Conservation (phyloP, 2,797 vertebrate species). For the Oophaga sylvatica region DNA sequence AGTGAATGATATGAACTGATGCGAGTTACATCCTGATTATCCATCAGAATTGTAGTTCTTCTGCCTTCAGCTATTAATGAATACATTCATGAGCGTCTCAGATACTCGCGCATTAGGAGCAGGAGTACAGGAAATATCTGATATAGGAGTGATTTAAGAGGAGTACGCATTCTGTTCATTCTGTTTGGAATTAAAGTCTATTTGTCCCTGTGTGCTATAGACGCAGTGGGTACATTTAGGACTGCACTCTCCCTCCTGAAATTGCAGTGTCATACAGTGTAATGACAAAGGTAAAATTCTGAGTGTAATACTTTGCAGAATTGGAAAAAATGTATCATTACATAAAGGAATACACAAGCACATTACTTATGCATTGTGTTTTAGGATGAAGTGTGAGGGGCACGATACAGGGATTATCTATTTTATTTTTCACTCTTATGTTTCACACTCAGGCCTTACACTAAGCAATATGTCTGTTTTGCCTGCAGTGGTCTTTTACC, state of each 20-base stretch:
- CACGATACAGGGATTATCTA: background rate
- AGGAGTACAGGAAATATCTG: constrained; percentile 6
- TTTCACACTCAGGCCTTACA: background rate
- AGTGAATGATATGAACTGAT: background rate
- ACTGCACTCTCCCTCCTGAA: background rate
- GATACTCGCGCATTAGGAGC: background rate
- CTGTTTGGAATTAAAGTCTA: background rate
- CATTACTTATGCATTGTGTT: background rate
- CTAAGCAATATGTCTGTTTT: background rate
- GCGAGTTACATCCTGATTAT: background rate
- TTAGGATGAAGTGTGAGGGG: background rate
- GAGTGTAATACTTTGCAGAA: background rate
- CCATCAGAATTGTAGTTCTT: background rate
- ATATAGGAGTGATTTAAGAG: background rate
- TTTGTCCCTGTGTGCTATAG: background rate
- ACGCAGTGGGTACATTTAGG: background rate
- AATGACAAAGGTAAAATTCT: background rate
- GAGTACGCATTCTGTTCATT: background rate
- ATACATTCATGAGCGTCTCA: background rate
- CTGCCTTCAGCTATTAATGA: background rate
- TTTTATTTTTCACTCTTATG: background rate
- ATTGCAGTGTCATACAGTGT: background rate
- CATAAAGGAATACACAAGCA: background rate
- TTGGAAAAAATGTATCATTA: background rate
- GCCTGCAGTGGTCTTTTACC: background rate